phyloP scores from a whole-genome alignment of 2,113 vertebrate species.

The Gallinago undulata region DNA sequence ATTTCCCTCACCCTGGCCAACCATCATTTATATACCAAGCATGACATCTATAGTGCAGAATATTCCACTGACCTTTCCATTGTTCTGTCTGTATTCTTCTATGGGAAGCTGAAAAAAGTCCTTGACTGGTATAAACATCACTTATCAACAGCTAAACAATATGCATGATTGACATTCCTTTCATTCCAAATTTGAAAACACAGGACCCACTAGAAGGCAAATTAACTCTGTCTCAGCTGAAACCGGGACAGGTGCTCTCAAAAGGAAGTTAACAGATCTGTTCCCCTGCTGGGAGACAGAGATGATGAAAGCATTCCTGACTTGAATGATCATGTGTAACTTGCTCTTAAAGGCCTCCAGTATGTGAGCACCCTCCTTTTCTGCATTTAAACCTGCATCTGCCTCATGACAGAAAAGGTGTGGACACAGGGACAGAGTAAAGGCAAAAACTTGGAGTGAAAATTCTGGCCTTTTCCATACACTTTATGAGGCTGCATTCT shows the following conservation, averaged over 20 bases:
- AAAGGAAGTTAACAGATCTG: not conserved
- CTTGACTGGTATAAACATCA: not conserved
- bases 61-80: not conserved
- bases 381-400: not conserved
- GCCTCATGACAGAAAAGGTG: not conserved
- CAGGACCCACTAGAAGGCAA: not conserved
- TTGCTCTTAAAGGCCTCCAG: not conserved
- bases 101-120: not conserved
- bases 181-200: not conserved
- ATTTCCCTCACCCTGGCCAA: not conserved
- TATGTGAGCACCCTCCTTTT: not conserved
- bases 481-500: not conserved
- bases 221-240: not conserved
- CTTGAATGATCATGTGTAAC: not conserved
- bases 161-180: not conserved
- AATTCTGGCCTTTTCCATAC: not conserved
- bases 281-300: not conserved
- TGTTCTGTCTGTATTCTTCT: not conserved
- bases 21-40: not conserved
- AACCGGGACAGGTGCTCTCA: not conserved
- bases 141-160: not conserved
- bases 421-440: not conserved
- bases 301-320: not conserved
- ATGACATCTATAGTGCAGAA: not conserved
- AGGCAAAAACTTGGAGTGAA: not conserved